A percentile compares a stretch with the other conserved stretches of the same genome.
Evolutionary conservation across 2,797 vertebrate genomes (phyloP).

Genomic region (Xenopus petersii): DNA sequence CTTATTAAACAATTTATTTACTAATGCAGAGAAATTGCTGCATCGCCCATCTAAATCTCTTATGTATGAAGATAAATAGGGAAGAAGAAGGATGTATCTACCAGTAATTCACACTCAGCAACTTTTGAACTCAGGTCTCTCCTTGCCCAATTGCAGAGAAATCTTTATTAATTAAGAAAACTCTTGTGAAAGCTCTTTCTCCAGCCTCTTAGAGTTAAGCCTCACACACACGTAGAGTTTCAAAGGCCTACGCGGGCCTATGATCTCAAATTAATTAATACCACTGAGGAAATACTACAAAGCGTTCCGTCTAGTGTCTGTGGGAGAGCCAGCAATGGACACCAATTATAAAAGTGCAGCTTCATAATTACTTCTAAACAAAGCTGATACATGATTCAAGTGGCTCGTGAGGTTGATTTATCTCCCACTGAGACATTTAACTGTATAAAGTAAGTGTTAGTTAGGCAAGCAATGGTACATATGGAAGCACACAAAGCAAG

Average conservation of each 20-base stretch:
- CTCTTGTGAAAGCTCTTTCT: constrained; percentile 40
- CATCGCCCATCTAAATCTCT: no score
- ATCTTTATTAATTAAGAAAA: constrained; percentile 48
- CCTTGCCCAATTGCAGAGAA: constrained; percentile 40
- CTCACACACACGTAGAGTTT: constrained; percentile 43
- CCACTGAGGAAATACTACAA: constrained; percentile 46
- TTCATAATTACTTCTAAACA: constrained; percentile 46
- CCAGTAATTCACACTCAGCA: not conserved
- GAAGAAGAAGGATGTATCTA: not conserved
- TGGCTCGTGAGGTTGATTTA: constrained; percentile 35
- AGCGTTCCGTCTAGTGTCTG: constrained; percentile 39
- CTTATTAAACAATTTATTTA: no score
- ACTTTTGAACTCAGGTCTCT: constrained; percentile 10
- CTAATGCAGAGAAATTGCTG: no score
- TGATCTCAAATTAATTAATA: constrained; percentile 50
- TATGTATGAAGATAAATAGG: not conserved
- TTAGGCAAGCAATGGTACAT: no score
- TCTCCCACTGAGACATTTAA: constrained; percentile 27
- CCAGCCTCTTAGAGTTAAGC: constrained; percentile 45
- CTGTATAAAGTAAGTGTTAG: not conserved
- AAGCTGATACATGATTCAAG: constrained; percentile 37
- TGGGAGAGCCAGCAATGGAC: constrained; percentile 46
- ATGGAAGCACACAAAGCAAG: no score
- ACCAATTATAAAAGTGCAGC: constrained; percentile 44
- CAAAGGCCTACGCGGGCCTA: constrained; percentile 41